phyloP scores from a whole-genome alignment of 2,113 vertebrate genomes.

The Rhegmatorhina hoffmannsi region DNA sequence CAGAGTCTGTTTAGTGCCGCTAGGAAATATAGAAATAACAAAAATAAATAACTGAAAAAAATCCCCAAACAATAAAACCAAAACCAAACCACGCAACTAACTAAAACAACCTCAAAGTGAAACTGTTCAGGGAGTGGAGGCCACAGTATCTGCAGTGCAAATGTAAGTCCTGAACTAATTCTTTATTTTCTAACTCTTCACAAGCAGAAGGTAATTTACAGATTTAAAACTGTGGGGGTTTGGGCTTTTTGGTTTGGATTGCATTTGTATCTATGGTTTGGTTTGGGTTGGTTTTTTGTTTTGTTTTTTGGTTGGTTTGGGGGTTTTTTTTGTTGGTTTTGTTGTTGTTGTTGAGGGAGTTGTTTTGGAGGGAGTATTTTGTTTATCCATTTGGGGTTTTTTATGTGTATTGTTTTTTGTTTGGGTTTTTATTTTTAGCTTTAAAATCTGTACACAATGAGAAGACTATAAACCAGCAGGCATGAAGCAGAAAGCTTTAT shows the following conservation, averaged over 20 bases:
- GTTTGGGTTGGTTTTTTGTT: background rate
- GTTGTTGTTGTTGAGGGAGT: background rate
- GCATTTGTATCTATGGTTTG: background rate
- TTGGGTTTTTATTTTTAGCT: background rate
- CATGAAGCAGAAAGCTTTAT: background rate
- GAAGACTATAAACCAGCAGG: background rate
- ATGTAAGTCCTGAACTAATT: background rate
- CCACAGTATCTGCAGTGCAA: background rate
- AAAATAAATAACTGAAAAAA: background rate
- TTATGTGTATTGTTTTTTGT: background rate
- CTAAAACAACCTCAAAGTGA: background rate
- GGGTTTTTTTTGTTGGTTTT: background rate
- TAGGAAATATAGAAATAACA: background rate
- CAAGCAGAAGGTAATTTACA: background rate
- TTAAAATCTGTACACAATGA: background rate
- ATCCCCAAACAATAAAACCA: background rate
- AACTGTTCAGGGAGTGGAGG: background rate
- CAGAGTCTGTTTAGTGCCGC: background rate
- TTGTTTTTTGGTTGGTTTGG: background rate
- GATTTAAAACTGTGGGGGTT: background rate
- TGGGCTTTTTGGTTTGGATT: background rate
- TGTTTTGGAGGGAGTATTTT: background rate
- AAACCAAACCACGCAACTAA: background rate
- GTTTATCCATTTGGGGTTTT: background rate
- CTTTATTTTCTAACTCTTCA: background rate